Evolutionary conservation across 2,113 vertebrate genomes (phyloP), one percentile per base, ranked within the genome.

Genomic region (Elanus axillaris): DNA sequence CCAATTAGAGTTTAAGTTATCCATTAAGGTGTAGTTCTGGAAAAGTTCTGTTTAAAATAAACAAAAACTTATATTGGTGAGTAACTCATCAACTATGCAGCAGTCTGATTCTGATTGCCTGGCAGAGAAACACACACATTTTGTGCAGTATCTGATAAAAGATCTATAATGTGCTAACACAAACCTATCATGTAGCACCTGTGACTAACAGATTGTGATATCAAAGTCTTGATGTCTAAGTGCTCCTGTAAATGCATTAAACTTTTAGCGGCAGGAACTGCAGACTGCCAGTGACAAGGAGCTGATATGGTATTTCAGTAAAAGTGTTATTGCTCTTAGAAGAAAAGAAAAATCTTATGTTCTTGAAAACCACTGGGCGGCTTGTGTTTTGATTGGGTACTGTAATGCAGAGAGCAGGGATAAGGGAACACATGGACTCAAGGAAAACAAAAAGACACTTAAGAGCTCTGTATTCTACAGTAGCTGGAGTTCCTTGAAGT

Each of bases 171-270:
- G 93, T 97, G 96, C 96, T 96, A 97, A 97, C 94, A 96, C 95
- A 97, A 97, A 96, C 94, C 96, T 97, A 96, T 97, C 94, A 97
- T 97, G 93, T 93, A 96, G 96, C 96, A 97, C 95, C 95, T 96
- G 96, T 97, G 94, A 96, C 94, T 96, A 97, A 97, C 96, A 97
- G 95, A 97, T 97, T 97, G 96, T 95, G 97, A 95, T 97, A 97
- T 96, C 95, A 97, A 97, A 97, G 96, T 95, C 96, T 94, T 93
- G 94, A 94, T 96, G 95, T 78, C 92, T 97, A 97, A 97, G 96
- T 97, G 94, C 92, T 96, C 94, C 89, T 96, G 96, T 88, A 97
- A 97, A 96, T 95, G 95, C 94, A 97, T 97, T 96, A 97, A 95
- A 96, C 92, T 96, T 96, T 96, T 94, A 96, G 89, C 20, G 90